Base-by-base conservation (phyloP, 2,888 invertebrate genomes). In the Molanna angustata region DNA sequence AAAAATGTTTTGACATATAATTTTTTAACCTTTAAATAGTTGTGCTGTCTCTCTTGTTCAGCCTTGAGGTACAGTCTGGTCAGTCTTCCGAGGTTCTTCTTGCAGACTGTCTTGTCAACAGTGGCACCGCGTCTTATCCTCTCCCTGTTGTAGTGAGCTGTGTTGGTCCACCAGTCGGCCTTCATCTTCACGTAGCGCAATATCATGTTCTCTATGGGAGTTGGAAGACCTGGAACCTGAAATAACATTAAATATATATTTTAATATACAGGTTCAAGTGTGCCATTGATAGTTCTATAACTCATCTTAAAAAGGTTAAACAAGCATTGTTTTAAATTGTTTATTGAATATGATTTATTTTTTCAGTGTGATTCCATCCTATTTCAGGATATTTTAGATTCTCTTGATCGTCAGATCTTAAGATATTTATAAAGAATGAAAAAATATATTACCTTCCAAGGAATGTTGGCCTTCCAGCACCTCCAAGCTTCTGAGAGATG, bases 161-260 rank as follows among this genome's bases (percentile, higher is more conserved):
- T 99, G 72, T 99, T 99, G 0, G 99, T 99, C 99, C 99, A 99
- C 99, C 99, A 99, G 72, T 99, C 99, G 0, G 99, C 99, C 70
- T 99, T 99, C 88, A 99, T 98, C 73, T 99, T 99, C 9, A 99
- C 99, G 72, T 98, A 99, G 27, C 99, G 85, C 53, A 99, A 82
- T 63, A 99, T 99, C 99, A 99, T 99, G 75, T 99, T 99, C 76
- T 99, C 99, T 59, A 99, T 98, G 0, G 99, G 99, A 21, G 95
- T 98, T 0, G 99, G 99, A 3, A 99, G 76, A 2, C 98, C 99
- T 1, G 99, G 99, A 2, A 98, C 93, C 86, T 85, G 62, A 47
- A 52, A 31, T 14, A 41, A 37, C 4, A 33, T 33, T 33, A 3
- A 3, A 16, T 6, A 37, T 37, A 16, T 6, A 16, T 37, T 6